These are phyloP conservation scores for Eidolon helvum DNA, from an alignment of 2,113 vertebrate species.

Conservation along the genomic window DNA sequence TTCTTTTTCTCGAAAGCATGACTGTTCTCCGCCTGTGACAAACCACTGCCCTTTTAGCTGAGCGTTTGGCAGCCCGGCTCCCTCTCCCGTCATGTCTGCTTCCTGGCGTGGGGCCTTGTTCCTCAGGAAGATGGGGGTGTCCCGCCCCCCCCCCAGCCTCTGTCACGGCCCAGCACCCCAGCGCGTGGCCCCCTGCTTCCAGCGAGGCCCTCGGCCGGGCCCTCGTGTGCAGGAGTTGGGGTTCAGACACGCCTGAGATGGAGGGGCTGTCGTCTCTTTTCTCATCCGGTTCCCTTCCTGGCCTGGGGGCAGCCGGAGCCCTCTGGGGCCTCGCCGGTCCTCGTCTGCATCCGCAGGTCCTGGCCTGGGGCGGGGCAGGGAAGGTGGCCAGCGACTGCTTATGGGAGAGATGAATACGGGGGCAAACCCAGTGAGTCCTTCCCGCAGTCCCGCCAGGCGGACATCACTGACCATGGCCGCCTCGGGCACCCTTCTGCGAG, in stretches of 20 bases:
- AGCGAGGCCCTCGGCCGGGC: accelerated
- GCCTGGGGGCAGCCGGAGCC: background rate
- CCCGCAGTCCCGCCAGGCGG: accelerated
- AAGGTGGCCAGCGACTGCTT: accelerated
- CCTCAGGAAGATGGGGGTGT: background rate
- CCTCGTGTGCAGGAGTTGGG: accelerated
- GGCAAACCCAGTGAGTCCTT: accelerated
- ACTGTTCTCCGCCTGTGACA: background rate
- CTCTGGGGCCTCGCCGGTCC: background rate
- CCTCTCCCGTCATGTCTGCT: accelerated
- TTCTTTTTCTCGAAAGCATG: accelerated
- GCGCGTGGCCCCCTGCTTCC: accelerated
- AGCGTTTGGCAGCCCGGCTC: background rate
- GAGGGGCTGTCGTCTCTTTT: background rate
- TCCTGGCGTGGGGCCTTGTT: background rate
- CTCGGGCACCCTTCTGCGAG: no score
- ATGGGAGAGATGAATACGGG: accelerated
- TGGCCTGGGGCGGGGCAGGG: accelerated
- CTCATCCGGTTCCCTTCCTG: background rate
- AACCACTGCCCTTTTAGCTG: accelerated
- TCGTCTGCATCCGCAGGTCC: accelerated
- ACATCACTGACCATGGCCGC: accelerated
- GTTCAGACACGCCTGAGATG: accelerated
- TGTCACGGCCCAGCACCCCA: accelerated
- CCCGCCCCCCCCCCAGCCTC: background rate